These are phyloP conservation scores for Tenthredo amoena DNA, from an alignment of 2,888 invertebrate genomes.

Conservation along the genomic window DNA sequence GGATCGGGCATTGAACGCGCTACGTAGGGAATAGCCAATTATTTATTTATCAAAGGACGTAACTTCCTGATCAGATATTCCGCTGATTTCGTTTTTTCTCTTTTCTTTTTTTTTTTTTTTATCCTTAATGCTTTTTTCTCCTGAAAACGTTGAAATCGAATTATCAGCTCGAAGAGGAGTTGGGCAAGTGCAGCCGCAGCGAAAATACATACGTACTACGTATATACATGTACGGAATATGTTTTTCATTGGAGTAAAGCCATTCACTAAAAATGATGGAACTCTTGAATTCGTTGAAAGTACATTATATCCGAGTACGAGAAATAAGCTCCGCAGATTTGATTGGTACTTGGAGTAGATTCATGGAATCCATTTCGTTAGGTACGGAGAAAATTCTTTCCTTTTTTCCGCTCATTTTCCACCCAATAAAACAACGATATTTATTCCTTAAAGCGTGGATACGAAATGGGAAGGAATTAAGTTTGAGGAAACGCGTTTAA, in stretches of 20 bases:
- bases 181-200: neutral
- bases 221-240: neutral
- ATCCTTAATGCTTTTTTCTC: neutral
- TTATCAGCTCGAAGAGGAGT: neutral
- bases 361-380: neutral
- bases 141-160: neutral
- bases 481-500: neutral
- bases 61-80: slow-evolving; percentile 19
- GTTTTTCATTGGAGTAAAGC: slow-evolving; percentile 5
- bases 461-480: neutral
- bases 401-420: neutral
- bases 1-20: neutral
- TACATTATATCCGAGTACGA: neutral
- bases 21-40: neutral
- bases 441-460: neutral
- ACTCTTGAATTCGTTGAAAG: neutral
- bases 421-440: neutral
- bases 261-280: neutral
- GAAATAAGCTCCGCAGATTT: slow-evolving; percentile 5
- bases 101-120: neutral
- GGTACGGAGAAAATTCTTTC: neutral
- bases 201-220: neutral
- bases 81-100: neutral
- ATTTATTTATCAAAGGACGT: slow-evolving; percentile 7
- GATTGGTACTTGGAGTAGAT: slow-evolving; percentile 1